phyloP scores from a whole-genome alignment of 2,113 vertebrate species.

The Pitta sordida region DNA sequence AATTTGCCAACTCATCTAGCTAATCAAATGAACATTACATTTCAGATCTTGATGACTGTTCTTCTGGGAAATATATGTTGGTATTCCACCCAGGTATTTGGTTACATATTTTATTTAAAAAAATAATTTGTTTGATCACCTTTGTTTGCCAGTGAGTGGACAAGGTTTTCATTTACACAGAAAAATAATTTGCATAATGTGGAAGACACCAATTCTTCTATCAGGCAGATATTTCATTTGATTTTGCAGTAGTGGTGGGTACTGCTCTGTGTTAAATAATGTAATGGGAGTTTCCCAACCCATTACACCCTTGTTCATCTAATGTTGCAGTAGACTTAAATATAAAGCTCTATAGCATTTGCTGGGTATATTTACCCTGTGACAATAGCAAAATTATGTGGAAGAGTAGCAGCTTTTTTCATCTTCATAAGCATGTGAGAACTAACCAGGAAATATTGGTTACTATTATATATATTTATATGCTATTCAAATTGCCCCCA shows the following conservation, averaged over 20 bases:
- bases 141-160: neutral
- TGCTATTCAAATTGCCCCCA: neutral
- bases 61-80: neutral
- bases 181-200: neutral
- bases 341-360: neutral
- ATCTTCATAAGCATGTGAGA: neutral
- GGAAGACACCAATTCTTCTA: neutral
- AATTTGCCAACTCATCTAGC: neutral
- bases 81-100: neutral
- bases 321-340: neutral
- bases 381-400: neutral
- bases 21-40: neutral
- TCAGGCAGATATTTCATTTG: neutral
- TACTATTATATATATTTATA: neutral
- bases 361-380: neutral
- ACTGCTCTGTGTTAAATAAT: neutral
- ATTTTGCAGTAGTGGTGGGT: neutral
- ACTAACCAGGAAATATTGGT: neutral
- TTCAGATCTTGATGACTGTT: neutral
- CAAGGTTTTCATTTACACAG: neutral
- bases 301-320: neutral
- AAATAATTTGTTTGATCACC: neutral
- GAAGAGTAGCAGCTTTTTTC: neutral
- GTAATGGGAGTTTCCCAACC: neutral
- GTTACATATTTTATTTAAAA: neutral